phyloP scores from a whole-genome alignment of 2,888 invertebrate species.

The Liposcelis brunnea region DNA sequence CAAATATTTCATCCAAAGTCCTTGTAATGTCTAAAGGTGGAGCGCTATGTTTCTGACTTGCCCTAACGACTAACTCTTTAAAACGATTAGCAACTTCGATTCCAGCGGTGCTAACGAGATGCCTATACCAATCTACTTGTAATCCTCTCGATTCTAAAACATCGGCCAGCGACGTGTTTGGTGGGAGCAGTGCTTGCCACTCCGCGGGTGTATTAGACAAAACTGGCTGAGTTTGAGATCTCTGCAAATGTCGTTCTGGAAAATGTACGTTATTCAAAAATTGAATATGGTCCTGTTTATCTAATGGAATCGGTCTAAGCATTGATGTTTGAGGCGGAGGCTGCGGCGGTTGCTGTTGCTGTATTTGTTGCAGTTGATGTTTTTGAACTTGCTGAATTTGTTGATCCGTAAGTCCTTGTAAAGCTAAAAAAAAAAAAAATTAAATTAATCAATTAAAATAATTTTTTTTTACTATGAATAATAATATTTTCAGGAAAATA shows the following conservation, averaged over 20 bases:
- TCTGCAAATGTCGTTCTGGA: conserved; percentile 26
- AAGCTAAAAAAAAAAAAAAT: no score
- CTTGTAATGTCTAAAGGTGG: neutral
- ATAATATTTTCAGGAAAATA: neutral
- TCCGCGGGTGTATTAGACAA: neutral
- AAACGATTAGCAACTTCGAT: conserved; percentile 2
- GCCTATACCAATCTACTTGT: conserved; percentile 22
- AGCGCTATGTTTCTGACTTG: neutral
- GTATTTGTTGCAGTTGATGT: neutral
- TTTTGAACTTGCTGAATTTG: conserved; percentile 16
- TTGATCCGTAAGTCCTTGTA: neutral
- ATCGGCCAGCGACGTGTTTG: conserved; percentile 38
- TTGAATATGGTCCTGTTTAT: conserved; percentile 33
- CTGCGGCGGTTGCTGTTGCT: conserved; percentile 1
- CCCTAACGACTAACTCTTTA: neutral
- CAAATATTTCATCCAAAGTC: no score
- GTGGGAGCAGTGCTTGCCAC: conserved; percentile 29
- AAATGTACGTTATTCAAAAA: conserved; percentile 40
- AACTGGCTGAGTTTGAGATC: conserved; percentile 18
- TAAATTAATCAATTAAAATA: no score
- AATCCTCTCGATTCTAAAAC: conserved; percentile 33
- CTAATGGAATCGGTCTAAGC: conserved; percentile 17
- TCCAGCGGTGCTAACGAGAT: neutral
- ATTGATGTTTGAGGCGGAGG: conserved; percentile 14
- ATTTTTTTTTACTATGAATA: no score